phyloP scores from a whole-genome alignment of 2,113 vertebrate species.

The Hucho hucho region DNA sequence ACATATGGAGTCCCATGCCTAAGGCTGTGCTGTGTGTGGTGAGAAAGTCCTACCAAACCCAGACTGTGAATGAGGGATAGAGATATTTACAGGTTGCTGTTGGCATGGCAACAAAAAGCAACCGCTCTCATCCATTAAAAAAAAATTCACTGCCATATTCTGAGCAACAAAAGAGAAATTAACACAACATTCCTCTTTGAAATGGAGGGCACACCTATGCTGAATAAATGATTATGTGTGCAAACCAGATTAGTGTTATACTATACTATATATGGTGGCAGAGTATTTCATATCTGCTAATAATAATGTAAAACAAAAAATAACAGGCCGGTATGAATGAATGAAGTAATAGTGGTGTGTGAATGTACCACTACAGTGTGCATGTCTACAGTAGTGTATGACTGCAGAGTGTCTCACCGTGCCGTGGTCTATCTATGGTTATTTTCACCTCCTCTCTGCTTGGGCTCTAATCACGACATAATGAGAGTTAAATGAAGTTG shows the following conservation, averaged over 20 bases:
- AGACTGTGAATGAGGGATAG: slow-evolving; percentile 28
- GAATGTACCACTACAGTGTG: no score
- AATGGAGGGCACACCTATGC: background rate
- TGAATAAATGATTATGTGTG: no score
- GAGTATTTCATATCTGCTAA: background rate
- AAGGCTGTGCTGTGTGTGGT: background rate
- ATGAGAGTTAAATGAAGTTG: slow-evolving; percentile 75
- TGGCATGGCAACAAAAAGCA: slow-evolving; percentile 74
- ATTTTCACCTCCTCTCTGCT: slow-evolving; percentile 48
- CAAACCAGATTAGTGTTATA: no score
- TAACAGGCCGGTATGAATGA: no score
- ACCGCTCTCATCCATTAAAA: slow-evolving; percentile 60
- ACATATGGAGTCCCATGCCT: background rate
- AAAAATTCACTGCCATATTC: slow-evolving; percentile 40
- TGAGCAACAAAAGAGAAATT: slow-evolving; percentile 33
- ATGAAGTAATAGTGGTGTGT: no score
- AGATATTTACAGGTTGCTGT: slow-evolving; percentile 69
- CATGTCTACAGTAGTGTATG: no score
- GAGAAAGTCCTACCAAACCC: slow-evolving; percentile 37
- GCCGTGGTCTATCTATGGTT: slow-evolving; percentile 44
- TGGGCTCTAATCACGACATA: slow-evolving; percentile 71
- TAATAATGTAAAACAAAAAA: no score
- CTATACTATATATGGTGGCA: background rate
- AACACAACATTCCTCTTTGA: slow-evolving; percentile 1
- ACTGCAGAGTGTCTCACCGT: no score